A percentile compares a stretch with the other conserved stretches of the same genome.
phyloP scores from a whole-genome alignment of 2,888 invertebrate genomes.

The Pollenia griseotomentosa region DNA sequence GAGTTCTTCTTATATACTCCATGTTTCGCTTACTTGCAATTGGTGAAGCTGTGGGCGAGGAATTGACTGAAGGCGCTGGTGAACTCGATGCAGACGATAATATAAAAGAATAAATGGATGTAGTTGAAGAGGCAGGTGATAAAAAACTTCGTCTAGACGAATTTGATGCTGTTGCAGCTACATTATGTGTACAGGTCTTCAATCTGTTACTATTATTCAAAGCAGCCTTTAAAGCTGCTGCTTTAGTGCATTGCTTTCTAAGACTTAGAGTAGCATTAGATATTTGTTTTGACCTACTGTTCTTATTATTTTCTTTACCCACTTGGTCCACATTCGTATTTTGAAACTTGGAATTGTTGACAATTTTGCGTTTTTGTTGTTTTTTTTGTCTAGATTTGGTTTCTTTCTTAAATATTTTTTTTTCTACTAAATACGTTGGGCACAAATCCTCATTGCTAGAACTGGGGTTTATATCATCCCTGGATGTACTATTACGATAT shows the following conservation, averaged over 20 bases:
- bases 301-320: constrained; percentile 66
- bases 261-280: constrained; percentile 57
- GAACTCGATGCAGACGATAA: constrained; percentile 79
- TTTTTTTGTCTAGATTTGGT: constrained; percentile 66
- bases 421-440: constrained; percentile 73
- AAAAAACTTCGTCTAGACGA: constrained; percentile 68
- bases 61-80: constrained; percentile 75
- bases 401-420: constrained; percentile 54
- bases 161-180: constrained; percentile 60
- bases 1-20: constrained; percentile 69
- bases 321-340: constrained; percentile 65
- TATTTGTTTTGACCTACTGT: background rate
- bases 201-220: constrained; percentile 43
- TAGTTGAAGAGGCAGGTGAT: constrained; percentile 69
- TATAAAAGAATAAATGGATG: constrained; percentile 66
- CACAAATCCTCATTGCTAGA: constrained; percentile 79
- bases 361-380: constrained; percentile 62
- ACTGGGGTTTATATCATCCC: constrained; percentile 80
- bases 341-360: constrained; percentile 7
- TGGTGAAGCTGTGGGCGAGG: constrained; percentile 80
- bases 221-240: constrained; percentile 70
- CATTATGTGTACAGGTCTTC: background rate
- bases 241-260: constrained; percentile 73
- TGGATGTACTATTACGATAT: constrained; percentile 81
- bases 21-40: constrained; percentile 74